These are phyloP conservation scores for Takifugu rubripes DNA, from an alignment of 2,797 vertebrate species.

Conservation along the genomic window DNA sequence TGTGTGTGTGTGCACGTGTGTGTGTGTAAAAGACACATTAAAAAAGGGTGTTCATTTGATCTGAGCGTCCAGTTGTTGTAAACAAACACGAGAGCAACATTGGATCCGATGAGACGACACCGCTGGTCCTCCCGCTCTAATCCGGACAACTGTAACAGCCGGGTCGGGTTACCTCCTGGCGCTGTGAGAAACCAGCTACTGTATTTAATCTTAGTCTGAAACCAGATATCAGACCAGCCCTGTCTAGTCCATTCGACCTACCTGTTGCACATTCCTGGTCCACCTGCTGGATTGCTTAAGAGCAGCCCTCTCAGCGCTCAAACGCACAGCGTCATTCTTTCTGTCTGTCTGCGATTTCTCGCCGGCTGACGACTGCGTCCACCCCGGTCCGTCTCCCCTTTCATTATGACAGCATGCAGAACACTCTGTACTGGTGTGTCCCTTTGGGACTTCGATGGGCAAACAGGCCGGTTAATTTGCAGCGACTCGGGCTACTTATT, in stretches of 20 bases:
- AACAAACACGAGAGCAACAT: conserved; percentile 20
- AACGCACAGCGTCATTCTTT: conserved; percentile 28
- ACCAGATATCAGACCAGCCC: conserved; percentile 47
- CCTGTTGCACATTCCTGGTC: conserved; percentile 43
- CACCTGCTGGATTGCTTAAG: conserved; percentile 32
- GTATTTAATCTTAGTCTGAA: conserved; percentile 57
- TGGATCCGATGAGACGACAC: conserved; percentile 31
- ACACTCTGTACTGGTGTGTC: conserved; percentile 11
- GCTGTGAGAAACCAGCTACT: conserved; percentile 33
- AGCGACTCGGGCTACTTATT: conserved; percentile 33
- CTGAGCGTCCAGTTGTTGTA: conserved; percentile 7
- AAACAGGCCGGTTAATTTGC: not conserved
- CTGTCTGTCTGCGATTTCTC: conserved; percentile 38
- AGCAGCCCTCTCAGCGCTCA: conserved; percentile 6
- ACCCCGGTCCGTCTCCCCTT: conserved; percentile 24
- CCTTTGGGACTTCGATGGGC: not conserved
- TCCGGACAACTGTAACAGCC: conserved; percentile 39
- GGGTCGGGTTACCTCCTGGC: conserved; percentile 33
- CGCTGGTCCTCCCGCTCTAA: conserved; percentile 15
- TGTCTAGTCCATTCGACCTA: conserved; percentile 28
- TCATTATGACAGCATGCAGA: conserved; percentile 9
- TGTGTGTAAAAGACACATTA: conserved; percentile 6
- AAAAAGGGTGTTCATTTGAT: conserved; percentile 10
- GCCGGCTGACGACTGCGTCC: conserved; percentile 30
- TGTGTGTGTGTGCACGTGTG: conserved; percentile 31